These are phyloP conservation scores for Scolopax mira DNA, from an alignment of 2,113 vertebrate genomes.

Conservation along the genomic window DNA sequence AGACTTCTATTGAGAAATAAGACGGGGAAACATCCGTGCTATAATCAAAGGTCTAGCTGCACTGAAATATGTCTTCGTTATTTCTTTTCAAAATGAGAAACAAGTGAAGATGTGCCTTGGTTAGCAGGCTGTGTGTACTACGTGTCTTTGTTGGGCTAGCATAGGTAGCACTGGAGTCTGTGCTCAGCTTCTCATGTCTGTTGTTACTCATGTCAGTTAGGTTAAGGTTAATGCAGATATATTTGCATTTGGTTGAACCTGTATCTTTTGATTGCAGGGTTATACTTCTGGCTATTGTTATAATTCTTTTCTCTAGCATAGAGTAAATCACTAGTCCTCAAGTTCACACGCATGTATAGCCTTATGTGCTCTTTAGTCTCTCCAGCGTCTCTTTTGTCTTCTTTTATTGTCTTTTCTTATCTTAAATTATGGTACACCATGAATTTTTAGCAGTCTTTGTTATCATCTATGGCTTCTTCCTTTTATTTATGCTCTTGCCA, in stretches of 20 bases:
- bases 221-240: background rate
- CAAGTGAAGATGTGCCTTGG: background rate
- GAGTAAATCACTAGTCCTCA: background rate
- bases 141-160: background rate
- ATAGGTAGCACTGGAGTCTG: background rate
- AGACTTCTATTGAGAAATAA: background rate
- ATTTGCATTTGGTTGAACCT: background rate
- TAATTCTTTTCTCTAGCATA: background rate
- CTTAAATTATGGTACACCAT: background rate
- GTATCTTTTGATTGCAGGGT: background rate
- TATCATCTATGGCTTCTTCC: background rate
- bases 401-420: background rate
- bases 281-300: background rate
- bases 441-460: background rate
- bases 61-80: background rate
- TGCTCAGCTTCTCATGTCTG: background rate
- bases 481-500: background rate
- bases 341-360: background rate
- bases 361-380: background rate
- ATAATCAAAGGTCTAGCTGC: background rate
- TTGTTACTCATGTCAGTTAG: background rate
- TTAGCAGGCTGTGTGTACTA: background rate
- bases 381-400: background rate
- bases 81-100: background rate
- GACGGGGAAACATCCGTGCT: background rate